A percentile compares a stretch with the other conserved stretches of the same genome.
These are phyloP conservation scores for Triops cancriformis DNA, from an alignment of 1,140 invertebrate species.

Conservation along the genomic window DNA sequence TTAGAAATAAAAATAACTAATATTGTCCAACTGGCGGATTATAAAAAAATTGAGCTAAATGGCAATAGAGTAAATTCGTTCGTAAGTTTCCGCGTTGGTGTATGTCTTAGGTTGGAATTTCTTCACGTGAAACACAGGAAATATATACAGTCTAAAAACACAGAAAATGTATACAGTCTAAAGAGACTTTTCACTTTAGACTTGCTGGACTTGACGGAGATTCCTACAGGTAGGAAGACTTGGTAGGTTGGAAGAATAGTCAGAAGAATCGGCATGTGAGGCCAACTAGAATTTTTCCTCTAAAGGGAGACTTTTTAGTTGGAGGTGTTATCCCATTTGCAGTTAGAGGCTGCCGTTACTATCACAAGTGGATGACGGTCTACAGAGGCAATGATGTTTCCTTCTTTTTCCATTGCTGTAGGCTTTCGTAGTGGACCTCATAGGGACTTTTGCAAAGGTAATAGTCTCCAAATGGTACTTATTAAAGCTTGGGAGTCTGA, in stretches of 20 bases:
- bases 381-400: neutral
- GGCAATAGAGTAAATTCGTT: no score
- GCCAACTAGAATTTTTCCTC: neutral
- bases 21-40: no score
- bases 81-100: no score
- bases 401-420: neutral
- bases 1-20: no score
- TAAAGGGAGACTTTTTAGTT: neutral
- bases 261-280: neutral
- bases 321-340: neutral
- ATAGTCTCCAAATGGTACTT: neutral
- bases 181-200: no score
- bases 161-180: no score
- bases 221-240: no score
- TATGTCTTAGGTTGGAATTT: no score
- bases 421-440: neutral
- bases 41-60: no score
- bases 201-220: no score
- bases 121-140: no score
- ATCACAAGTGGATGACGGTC: neutral
- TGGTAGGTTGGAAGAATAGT: neutral
- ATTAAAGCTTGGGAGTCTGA: neutral
- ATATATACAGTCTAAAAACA: no score
- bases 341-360: neutral
- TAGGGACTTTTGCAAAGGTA: conserved; percentile 4